These are phyloP conservation scores for Spinus olivaceus DNA, from an alignment of 2,797 vertebrate genomes.

Conservation along the genomic window DNA sequence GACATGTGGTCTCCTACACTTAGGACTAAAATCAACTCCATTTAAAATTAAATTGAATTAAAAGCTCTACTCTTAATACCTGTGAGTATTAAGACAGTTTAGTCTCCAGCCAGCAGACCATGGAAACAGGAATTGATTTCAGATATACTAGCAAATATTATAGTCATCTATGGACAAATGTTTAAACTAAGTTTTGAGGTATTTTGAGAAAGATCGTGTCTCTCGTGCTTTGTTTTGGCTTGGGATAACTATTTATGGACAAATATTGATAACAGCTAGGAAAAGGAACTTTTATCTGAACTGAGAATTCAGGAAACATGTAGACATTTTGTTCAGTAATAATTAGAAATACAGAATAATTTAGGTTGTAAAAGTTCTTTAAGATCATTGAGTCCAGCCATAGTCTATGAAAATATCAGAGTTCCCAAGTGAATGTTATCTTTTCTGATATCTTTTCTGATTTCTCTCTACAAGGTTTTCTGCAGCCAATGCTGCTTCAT, in stretches of 20 bases:
- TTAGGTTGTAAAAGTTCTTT: background rate
- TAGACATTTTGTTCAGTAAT: background rate
- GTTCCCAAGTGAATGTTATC: background rate
- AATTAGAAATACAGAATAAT: background rate
- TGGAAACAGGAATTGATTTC: background rate
- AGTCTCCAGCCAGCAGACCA: constrained; percentile 15
- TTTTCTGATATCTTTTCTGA: background rate
- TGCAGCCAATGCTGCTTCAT: background rate
- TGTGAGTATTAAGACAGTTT: constrained; percentile 43
- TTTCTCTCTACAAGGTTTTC: background rate
- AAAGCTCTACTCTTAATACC: constrained; percentile 38
- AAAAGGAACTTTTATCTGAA: background rate
- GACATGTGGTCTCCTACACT: background rate
- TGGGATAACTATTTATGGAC: background rate
- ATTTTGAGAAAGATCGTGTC: background rate
- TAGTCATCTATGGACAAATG: background rate
- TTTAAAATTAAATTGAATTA: background rate
- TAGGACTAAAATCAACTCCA: constrained; percentile 49
- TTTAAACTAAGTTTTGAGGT: background rate
- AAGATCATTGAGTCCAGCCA: no score
- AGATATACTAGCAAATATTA: background rate
- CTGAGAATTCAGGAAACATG: background rate
- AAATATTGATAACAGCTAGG: background rate
- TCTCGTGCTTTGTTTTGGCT: background rate
- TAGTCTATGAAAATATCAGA: background rate